Base-by-base conservation (phyloP, 1,140 invertebrate species). In the Drosophila sturtevanti region DNA sequence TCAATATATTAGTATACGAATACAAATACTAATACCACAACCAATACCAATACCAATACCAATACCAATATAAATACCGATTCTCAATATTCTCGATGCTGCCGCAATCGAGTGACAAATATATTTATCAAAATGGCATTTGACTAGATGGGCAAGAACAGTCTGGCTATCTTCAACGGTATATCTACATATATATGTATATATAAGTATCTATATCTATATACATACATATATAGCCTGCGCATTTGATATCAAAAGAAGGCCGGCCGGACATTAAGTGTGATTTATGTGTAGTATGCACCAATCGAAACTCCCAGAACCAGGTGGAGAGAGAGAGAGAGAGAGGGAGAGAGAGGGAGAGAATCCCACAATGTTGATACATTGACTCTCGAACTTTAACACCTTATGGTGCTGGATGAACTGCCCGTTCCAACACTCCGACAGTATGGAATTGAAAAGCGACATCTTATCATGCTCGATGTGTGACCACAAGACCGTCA, bases 111-210 rank as follows among this genome's bases (percentile, higher is more conserved):
- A 89, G 84, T 89, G 84, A 89, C 79, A 89, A 89, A 89, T 89
- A 89, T 89, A 89, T 89, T 89, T 89, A 89, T 89, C 84, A 89
- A 86, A 77, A 74, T 85, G 81, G 51, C 81, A 68, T 70, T 67
- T 64, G 63, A 66, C 60, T 60, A 54, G 24, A 37, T 34, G 12
- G 11, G 11, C n/a, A 22, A 37, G 66, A 54, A 87, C 78, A 75
- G 78, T 78, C 77, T 62, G 64, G 38, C 31, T 72, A 77, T 74
- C 65, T 68, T 38, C 38, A 37, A n/a, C 16, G 54, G 31, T 61
- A 77, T 66, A 62, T 48, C 41, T 48, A 48, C 41, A 48, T 11
- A n/a, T n/a, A n/a, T n/a, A n/a, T n/a, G n/a, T n/a, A n/a, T n/a
- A n/a, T n/a, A n/a, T n/a, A n/a, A n/a, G n/a, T n/a, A n/a, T n/a